Conservation (phyloP, 2,888 invertebrate genomes). For the Chloroclysta siterata region DNA sequence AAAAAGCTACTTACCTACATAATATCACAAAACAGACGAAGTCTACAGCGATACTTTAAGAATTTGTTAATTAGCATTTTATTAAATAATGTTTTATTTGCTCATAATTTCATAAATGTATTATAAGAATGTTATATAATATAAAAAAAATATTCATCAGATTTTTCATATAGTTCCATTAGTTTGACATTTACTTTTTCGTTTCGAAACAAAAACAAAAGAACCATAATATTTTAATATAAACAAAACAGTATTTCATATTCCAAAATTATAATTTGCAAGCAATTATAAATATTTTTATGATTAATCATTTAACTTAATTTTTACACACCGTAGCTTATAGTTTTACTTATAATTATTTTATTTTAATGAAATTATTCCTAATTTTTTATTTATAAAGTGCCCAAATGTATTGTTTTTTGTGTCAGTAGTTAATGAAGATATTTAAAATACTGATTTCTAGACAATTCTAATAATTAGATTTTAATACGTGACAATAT, state of each 20-base stretch:
- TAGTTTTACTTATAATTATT: not conserved
- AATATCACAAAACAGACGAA: constrained; percentile 67
- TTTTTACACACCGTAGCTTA: not conserved
- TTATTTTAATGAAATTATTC: not conserved
- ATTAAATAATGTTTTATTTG: constrained; percentile 31
- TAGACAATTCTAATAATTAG: too few species aligned
- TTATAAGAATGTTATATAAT: too few species aligned
- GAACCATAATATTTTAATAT: too few species aligned
- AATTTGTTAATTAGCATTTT: constrained; percentile 40
- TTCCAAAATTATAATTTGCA: not conserved
- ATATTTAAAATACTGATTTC: not conserved
- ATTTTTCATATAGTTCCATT: too few species aligned
- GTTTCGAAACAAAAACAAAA: too few species aligned
- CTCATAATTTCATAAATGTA: not conserved
- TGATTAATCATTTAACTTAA: not conserved
- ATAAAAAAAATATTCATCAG: too few species aligned
- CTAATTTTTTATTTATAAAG: not conserved
- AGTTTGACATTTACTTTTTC: too few species aligned
- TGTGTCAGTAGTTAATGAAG: not conserved
- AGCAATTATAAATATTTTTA: constrained; percentile 1
- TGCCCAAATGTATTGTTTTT: not conserved
- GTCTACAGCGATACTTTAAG: constrained; percentile 50
- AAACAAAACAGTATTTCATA: too few species aligned
- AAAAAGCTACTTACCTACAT: constrained; percentile 48
- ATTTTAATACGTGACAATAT: too few species aligned